A percentile compares a stretch with the other conserved stretches of the same genome.
phyloP scores from a whole-genome alignment of 2,888 invertebrate species.

The Ophion ventricosus region DNA sequence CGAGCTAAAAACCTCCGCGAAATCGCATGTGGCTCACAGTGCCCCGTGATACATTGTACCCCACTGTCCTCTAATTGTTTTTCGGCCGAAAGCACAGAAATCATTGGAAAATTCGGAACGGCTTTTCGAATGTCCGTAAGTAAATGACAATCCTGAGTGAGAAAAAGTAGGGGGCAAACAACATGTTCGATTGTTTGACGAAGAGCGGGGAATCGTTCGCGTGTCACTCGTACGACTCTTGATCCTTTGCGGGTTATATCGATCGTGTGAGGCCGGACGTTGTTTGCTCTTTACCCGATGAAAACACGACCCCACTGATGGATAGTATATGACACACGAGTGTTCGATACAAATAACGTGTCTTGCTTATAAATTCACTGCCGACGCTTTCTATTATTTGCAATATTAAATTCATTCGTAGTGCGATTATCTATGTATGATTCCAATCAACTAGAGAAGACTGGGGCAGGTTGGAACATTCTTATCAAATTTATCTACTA shows the following conservation, averaged over 20 bases:
- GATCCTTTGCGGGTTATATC: constrained; percentile 37
- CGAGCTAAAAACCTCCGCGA: too few species aligned
- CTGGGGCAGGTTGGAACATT: too few species aligned
- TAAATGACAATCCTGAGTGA: constrained; percentile 6
- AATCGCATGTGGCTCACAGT: too few species aligned
- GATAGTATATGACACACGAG: background rate
- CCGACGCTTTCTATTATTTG: background rate
- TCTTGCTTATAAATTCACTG: background rate
- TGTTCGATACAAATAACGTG: background rate
- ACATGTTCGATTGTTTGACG: constrained; percentile 23
- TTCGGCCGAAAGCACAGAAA: background rate
- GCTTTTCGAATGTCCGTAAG: background rate
- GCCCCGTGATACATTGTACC: too few species aligned
- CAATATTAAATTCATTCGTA: background rate
- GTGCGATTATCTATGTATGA: too few species aligned
- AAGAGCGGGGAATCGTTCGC: constrained; percentile 42
- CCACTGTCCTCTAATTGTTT: too few species aligned
- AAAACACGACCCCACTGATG: constrained; percentile 20
- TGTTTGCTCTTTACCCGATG: constrained; percentile 9
- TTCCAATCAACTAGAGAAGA: too few species aligned
- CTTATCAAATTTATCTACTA: too few species aligned
- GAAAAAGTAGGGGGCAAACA: constrained; percentile 3
- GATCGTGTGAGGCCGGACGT: constrained; percentile 24
- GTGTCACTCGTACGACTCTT: constrained; percentile 38
- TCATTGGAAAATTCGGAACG: background rate